Conservation (phyloP, 2,888 invertebrate genomes). For the Eilema sororculum region DNA sequence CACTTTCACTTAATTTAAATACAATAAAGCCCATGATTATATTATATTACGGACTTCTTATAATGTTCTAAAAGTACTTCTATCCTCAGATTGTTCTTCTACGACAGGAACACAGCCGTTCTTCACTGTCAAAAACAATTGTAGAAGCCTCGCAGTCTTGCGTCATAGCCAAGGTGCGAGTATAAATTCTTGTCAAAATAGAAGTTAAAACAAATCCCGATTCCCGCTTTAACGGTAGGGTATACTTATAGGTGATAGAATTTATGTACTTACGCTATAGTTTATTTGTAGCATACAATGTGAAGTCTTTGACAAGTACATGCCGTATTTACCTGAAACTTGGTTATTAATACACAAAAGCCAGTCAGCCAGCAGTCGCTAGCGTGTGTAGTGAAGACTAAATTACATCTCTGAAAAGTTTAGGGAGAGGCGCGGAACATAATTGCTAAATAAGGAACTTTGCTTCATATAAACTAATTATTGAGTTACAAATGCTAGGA, state of each 20-base stretch:
- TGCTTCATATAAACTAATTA: constrained; percentile 10
- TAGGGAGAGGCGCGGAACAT: constrained; percentile 24
- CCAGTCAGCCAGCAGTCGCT: constrained; percentile 28
- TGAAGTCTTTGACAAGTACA: background rate
- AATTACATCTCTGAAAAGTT: constrained; percentile 47
- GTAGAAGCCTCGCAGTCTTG: background rate
- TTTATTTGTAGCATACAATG: too few species aligned
- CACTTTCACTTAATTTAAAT: too few species aligned
- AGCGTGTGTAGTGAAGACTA: constrained; percentile 28
- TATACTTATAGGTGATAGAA: background rate
- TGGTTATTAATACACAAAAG: constrained; percentile 32
- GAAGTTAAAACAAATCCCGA: background rate
- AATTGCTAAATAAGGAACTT: constrained; percentile 25
- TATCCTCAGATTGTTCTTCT: background rate
- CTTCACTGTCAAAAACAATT: constrained; percentile 8
- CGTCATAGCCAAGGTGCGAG: background rate
- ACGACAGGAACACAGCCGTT: background rate
- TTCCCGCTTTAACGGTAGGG: background rate
- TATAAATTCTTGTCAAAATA: background rate
- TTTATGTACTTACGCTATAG: background rate
- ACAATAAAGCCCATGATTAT: too few species aligned
- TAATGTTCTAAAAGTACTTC: background rate
- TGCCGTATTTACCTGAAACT: constrained; percentile 30
- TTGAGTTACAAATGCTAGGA: background rate
- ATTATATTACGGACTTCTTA: background rate